Base-by-base conservation (phyloP, 2,888 invertebrate species). In the Muschampia staudingeri region DNA sequence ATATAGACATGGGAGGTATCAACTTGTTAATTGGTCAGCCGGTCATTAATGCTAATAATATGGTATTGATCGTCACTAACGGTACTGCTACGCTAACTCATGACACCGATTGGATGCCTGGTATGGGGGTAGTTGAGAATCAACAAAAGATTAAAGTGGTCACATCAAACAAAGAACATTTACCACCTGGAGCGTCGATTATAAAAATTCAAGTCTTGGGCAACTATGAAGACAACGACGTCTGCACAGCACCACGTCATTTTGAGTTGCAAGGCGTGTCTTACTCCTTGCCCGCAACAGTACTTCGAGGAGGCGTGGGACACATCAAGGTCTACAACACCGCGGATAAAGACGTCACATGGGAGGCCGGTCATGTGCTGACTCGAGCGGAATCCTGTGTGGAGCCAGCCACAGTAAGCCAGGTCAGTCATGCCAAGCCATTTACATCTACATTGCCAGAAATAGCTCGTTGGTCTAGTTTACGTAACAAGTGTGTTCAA, bases 321-420 rank as follows among this genome's bases (percentile, higher is more conserved):
- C 86, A 85, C 83, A 79, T 89, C 34, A 90, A 89, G 73, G 83
- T 88, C 12, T 42, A 87, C 78, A 88, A 89, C 85, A 84, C 76
- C 9, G 87, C 86, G 0, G 37, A 30, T 30, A 30, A 82, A 42
- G n/a, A 80, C 44, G 40, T 86, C 42, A 34, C 8, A 6, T 86
- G 87, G 87, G 9, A 61, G 12, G 12, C 48, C 9, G 84, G 87
- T 5, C 19, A 71, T 0, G 72, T 85, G 4, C 52, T 87, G 67
- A 8, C 48, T 14, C 44, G 85, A 48, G 84, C 86, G 1, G 85
- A 85, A 16, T 81, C 76, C 78, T 88, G 85, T 75, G 34, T 42
- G 8, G 48, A n/a, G 48, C 5, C n/a, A n/a, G n/a, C 83, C 72
- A n/a, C 40, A 81, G 52, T 61, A 75, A n/a, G n/a, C 78, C 70